A percentile compares a stretch with the other conserved stretches of the same genome.
Conservation (phyloP, 2,888 invertebrate genomes). For the Pristionchus mayeri region DNA sequence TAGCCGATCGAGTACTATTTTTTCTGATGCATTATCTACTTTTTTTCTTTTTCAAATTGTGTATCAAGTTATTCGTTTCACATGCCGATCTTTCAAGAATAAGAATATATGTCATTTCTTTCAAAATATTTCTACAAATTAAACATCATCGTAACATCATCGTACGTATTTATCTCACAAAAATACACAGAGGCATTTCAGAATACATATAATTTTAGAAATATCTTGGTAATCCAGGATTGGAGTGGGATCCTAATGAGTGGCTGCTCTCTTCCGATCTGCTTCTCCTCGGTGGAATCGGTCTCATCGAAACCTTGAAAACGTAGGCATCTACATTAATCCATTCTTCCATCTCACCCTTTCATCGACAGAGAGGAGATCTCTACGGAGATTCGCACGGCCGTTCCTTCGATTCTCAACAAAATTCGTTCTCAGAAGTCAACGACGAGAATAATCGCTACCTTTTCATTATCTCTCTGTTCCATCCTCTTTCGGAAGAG, state of each 20-base stretch:
- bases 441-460: too few species aligned
- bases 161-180: too few species aligned
- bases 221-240: neutral
- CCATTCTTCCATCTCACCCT: neutral
- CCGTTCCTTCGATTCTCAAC: slow-evolving; percentile 41
- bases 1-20: neutral
- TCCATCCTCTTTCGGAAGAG: slow-evolving; percentile 80
- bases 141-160: too few species aligned
- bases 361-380: slow-evolving; percentile 40
- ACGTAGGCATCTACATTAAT: neutral
- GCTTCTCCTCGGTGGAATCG: slow-evolving; percentile 17
- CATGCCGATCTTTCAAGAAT: too few species aligned
- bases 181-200: too few species aligned
- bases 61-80: too few species aligned
- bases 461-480: slow-evolving; percentile 44
- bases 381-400: slow-evolving; percentile 37
- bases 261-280: slow-evolving; percentile 17
- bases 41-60: too few species aligned
- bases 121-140: too few species aligned
- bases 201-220: neutral
- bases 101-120: too few species aligned
- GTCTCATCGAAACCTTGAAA: neutral
- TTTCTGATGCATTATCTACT: too few species aligned
- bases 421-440: too few species aligned
- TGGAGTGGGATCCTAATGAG: slow-evolving; percentile 28